Evolutionary conservation across 1,140 invertebrate species (phyloP), one percentile per base, ranked within the genome.

Genomic region (Drosophila ogumai): DNA sequence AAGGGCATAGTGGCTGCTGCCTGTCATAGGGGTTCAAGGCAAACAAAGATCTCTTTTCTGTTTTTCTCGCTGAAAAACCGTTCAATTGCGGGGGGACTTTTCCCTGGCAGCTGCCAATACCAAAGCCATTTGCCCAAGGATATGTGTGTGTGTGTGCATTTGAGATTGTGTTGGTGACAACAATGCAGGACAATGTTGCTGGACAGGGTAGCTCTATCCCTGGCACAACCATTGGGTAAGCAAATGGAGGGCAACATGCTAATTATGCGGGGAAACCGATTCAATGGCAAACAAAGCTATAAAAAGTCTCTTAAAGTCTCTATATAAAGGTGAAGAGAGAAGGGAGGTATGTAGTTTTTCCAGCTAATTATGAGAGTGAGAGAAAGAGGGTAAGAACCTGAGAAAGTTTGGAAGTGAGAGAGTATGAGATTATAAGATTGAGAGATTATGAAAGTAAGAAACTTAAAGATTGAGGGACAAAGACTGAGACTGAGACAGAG

Each of bases 191-290:
- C 59, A 41, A 10, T 25, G 34, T 22, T 25, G 52, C 36, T 55
- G 49, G 28, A 32, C 34, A 31, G 25, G 31, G 9, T 8, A n/a
- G 22, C 28, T 7, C 13, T 17, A 4, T 32, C 31, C 31, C 7
- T 32, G 8, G 12, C 44, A 25, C 19, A 6, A 6, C 6, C 19
- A 49, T 28, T 49, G 17, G 19, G 34, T 54, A 25, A 63, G 47
- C 47, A 28, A 65, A 65, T 73, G 54, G 58, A 49, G 28, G 47
- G 75, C 74, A 81, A 61, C 68, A 55, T 56, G 75, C 79, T 78
- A 82, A 82, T 82, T 82, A 82, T 74, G 79, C 79, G 66, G 34
- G 28, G 3, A 54, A 10, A 75, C 22, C 40, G 31, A 71, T 71
- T 57, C 59, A 61, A 65, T 75, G 52, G 69, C 25, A 55, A 63